Evolutionary conservation across 2,888 invertebrate species (phyloP).

Genomic region (Argynnis bischoffii): DNA sequence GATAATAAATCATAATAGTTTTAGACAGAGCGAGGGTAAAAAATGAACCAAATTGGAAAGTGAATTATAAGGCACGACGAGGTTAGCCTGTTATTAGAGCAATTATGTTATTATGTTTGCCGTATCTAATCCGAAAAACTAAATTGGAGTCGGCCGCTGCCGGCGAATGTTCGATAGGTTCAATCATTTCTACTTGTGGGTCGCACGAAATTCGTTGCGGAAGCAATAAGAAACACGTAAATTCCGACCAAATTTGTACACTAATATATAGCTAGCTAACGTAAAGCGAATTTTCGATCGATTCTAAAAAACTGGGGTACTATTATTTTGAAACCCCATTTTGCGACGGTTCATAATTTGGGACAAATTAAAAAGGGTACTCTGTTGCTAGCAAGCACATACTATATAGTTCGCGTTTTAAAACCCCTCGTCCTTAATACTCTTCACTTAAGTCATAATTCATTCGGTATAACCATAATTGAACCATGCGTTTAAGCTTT

Average conservation of each 20-base stretch:
- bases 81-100: constrained; percentile 78
- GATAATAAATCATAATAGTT: constrained; percentile 82
- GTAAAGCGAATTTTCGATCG: constrained; percentile 57
- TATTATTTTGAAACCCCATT: constrained; percentile 61
- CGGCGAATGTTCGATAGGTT: constrained; percentile 79
- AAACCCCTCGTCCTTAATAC: constrained; percentile 79
- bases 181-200: constrained; percentile 78
- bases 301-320: constrained; percentile 52
- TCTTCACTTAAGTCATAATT: constrained; percentile 82
- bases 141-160: constrained; percentile 81
- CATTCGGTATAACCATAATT: constrained; percentile 81
- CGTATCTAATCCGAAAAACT: constrained; percentile 82
- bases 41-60: constrained; percentile 82
- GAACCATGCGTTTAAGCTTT: constrained; percentile 60
- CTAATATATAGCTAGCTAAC: constrained; percentile 56
- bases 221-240: constrained; percentile 82
- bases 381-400: constrained; percentile 68
- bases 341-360: constrained; percentile 72
- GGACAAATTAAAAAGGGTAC: constrained; percentile 80
- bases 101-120: constrained; percentile 82
- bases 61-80: constrained; percentile 80
- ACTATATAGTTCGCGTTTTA: constrained; percentile 79
- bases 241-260: constrained; percentile 71
- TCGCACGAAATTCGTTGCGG: constrained; percentile 82
- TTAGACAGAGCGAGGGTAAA: constrained; percentile 74